Base-by-base conservation (phyloP, 2,113 vertebrate genomes). In the Dinomys branickii region DNA sequence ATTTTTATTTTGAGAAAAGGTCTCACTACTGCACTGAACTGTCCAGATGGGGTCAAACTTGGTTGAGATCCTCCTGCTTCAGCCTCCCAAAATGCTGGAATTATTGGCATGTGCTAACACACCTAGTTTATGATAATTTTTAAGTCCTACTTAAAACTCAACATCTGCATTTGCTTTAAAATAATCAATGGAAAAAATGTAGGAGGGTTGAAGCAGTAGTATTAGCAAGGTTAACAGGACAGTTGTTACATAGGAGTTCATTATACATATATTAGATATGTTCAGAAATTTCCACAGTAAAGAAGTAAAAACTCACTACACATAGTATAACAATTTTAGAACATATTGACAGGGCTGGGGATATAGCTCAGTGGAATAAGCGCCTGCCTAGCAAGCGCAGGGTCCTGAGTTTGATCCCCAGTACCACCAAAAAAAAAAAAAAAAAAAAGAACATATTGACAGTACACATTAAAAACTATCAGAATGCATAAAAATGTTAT, bases 91-190 rank as follows among this genome's bases (percentile, higher is more conserved):
- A 75, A 28, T 75, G 41, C 73, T 75, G 73, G 73, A 24, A 12
- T 41, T 44, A 75, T 24, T 14, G 41, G 41, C 12, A 75, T 14
- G 41, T 14, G 12, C 12, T 28, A 44, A 75, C 24, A 75, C 41
- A 75, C 41, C 73, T 75, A 12, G 24, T 38, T 75, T 75, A 28
- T 28, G 41, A 47, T 26, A 75, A 47, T 22, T 67, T 82, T 84
- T 91, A 78, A 59, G 56, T 69, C 75, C 65, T 82, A 61, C 8
- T 54, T n/a, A n/a, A n/a, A 11, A 86, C 13, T 77, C 56, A 91
- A 56, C 33, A 56, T 87, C 52, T 13, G n/a, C 19, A 19, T 85
- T 85, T 84, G n/a, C 56, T 90, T 87, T 90, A 78, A 94, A 96
- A 96, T 54, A 85, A 7, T 92, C 63, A 77, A 67, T 28, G 61